Conservation (phyloP, 2,888 invertebrate genomes). For the Habrosyne pyritoides region DNA sequence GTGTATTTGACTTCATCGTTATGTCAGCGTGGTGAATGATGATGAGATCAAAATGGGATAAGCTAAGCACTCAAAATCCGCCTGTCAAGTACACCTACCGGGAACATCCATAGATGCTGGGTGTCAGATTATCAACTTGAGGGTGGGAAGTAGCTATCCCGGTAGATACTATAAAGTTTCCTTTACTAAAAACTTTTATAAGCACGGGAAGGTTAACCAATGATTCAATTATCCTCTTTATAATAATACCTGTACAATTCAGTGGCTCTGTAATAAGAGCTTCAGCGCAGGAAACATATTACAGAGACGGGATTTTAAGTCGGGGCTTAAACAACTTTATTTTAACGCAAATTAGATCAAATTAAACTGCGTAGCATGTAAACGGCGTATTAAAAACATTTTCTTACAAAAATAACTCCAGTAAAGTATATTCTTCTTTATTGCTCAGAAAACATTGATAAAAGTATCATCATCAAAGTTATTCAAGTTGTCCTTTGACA, state of each 20-base stretch:
- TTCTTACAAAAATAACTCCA: not conserved
- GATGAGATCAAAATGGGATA: no score
- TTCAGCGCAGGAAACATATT: not conserved
- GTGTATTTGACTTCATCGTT: no score
- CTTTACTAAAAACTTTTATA: no score
- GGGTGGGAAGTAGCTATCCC: no score
- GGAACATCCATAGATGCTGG: no score
- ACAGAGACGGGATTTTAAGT: not conserved
- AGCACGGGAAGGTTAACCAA: not conserved
- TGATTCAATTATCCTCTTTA: not conserved
- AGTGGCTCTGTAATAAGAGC: not conserved
- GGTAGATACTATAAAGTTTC: no score
- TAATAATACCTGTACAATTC: not conserved
- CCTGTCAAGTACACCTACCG: no score
- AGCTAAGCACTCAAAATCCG: no score
- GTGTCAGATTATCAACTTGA: no score
- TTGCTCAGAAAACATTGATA: slow-evolving; percentile 16
- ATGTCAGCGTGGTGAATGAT: no score
- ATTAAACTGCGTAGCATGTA: slow-evolving; percentile 3
- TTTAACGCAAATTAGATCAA: not conserved
- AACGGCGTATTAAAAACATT: slow-evolving; percentile 2
- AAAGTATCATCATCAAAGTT: slow-evolving; percentile 34
- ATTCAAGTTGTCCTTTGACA: slow-evolving; percentile 40
- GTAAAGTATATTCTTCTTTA: slow-evolving; percentile 5
- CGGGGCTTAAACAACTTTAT: not conserved